phyloP scores from a whole-genome alignment of 2,113 vertebrate species.

The Osmerus mordax region DNA sequence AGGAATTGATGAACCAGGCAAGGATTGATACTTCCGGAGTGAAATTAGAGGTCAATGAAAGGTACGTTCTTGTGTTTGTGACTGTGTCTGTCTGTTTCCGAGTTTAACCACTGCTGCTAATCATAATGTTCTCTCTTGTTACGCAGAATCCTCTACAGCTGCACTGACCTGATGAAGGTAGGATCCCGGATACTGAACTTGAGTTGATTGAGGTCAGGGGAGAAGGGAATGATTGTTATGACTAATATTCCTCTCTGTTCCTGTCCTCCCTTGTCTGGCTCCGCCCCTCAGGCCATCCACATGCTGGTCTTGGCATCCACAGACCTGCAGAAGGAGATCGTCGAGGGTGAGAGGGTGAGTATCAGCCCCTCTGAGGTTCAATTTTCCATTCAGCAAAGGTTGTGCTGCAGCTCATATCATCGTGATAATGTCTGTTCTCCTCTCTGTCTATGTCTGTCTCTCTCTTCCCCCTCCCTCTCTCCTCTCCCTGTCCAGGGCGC shows the following conservation, averaged over 20 bases:
- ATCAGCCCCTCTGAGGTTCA: constrained; percentile 12
- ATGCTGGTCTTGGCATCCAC: constrained; percentile 87
- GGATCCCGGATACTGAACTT: constrained; percentile 30
- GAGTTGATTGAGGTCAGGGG: not conserved
- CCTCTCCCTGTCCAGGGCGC: constrained; percentile 77
- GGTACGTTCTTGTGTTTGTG: constrained; percentile 69
- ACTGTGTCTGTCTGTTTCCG: not conserved
- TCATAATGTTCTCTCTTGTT: constrained; percentile 7
- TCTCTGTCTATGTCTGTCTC: no score
- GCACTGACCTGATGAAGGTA: constrained; percentile 98
- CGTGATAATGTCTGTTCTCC: constrained; percentile 15
- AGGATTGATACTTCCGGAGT: constrained; percentile 84
- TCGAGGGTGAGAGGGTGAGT: constrained; percentile 89
- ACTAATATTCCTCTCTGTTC: not conserved
- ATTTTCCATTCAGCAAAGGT: not conserved
- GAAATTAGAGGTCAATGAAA: constrained; percentile 94
- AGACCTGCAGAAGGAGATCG: constrained; percentile 93
- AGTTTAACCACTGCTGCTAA: not conserved
- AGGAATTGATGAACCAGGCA: constrained; percentile 98
- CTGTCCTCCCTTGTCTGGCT: not conserved
- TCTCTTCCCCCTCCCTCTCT: constrained; percentile 1
- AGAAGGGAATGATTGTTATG: not conserved
- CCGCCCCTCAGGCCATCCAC: constrained; percentile 81
- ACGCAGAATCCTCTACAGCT: constrained; percentile 87
- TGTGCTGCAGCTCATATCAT: not conserved